Conservation (phyloP, 1,140 invertebrate species). For the Meloidogyne hapla region DNA sequence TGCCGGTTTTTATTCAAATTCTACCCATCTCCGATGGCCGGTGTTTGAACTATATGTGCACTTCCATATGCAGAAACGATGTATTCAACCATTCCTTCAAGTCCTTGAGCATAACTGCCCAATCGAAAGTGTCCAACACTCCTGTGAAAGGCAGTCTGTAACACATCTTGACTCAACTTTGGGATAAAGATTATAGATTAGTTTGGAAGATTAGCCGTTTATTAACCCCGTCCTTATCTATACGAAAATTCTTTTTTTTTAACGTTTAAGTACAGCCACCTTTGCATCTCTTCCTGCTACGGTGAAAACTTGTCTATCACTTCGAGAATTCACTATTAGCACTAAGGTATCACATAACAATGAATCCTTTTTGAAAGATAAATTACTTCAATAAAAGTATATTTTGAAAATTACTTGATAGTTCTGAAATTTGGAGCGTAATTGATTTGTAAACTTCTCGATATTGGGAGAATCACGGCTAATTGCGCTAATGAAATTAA, state of each 20-base stretch:
- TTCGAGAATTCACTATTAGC: slow-evolving; percentile 58
- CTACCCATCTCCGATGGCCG: slow-evolving; percentile 21
- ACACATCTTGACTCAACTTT: slow-evolving; percentile 56
- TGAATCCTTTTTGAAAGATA: slow-evolving; percentile 54
- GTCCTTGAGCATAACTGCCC: slow-evolving; percentile 58
- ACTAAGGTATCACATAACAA: slow-evolving; percentile 59
- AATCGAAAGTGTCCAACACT: slow-evolving; percentile 59
- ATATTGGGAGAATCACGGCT: slow-evolving; percentile 44
- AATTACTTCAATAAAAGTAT: too few species aligned
- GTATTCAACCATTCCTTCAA: slow-evolving; percentile 57
- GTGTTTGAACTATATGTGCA: slow-evolving; percentile 63
- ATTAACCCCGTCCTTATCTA: too few species aligned
- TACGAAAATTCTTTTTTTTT: background rate
- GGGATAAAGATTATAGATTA: slow-evolving; percentile 28
- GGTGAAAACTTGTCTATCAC: slow-evolving; percentile 61
- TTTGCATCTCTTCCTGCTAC: slow-evolving; percentile 49
- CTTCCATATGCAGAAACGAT: slow-evolving; percentile 61
- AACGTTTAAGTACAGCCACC: background rate
- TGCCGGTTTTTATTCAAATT: background rate
- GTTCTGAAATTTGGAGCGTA: slow-evolving; percentile 54
- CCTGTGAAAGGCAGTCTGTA: slow-evolving; percentile 60
- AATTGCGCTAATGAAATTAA: background rate
- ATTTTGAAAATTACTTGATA: slow-evolving; percentile 48
- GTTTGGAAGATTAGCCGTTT: too few species aligned
- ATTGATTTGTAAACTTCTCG: slow-evolving; percentile 59